Conservation (phyloP, 1,140 invertebrate genomes). For the Lucilia sericata region DNA sequence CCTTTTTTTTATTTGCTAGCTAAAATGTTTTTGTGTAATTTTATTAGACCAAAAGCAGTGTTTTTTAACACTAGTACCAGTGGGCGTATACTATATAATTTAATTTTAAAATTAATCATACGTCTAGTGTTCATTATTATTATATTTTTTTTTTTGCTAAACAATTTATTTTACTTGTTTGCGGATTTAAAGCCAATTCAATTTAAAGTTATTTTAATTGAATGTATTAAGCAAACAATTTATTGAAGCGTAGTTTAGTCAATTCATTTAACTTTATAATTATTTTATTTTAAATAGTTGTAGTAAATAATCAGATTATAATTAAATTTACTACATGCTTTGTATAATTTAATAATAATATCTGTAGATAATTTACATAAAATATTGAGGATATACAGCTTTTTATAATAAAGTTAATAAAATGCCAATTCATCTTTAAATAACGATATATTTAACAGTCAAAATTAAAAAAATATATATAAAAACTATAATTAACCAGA, state of each 20-base stretch:
- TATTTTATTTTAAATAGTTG: slow-evolving; percentile 4
- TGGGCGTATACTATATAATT: neutral
- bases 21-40: neutral
- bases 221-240: slow-evolving; percentile 3
- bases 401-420: too few relatives aligned
- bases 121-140: neutral
- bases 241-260: neutral
- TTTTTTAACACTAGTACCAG: neutral
- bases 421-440: too few relatives aligned
- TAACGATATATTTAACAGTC: too few relatives aligned
- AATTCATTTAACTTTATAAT: neutral
- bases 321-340: slow-evolving; percentile 12
- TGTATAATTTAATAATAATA: neutral
- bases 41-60: neutral
- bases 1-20: neutral
- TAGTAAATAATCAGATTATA: slow-evolving; percentile 5
- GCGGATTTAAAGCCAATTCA: too few relatives aligned
- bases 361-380: too few relatives aligned
- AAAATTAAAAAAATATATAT: too few relatives aligned
- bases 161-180: neutral
- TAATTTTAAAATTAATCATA: neutral
- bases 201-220: neutral
- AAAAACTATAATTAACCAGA: too few relatives aligned
- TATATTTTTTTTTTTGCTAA: neutral
- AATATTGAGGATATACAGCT: too few relatives aligned